phyloP scores from a whole-genome alignment of 2,888 invertebrate genomes.

The Euspilapteryx auroguttella region DNA sequence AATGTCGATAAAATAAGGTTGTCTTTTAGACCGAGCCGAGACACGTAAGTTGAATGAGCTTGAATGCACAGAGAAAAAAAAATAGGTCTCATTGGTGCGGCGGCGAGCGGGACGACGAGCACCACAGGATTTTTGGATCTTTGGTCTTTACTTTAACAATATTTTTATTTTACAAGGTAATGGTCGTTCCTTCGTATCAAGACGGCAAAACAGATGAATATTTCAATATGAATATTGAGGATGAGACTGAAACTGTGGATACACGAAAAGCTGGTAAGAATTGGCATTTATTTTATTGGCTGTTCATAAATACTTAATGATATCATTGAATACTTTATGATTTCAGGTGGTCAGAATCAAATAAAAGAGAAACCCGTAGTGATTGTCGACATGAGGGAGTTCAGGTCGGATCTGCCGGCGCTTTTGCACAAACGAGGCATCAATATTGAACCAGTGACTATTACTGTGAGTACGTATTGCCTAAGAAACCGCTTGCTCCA shows the following conservation, averaged over 20 bases:
- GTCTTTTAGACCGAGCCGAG: too few species aligned
- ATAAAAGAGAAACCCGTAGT: slow-evolving; percentile 56
- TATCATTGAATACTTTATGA: too few species aligned
- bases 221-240: slow-evolving; percentile 38
- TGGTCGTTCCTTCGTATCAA: slow-evolving; percentile 87
- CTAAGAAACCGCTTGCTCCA: too few species aligned
- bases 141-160: too few species aligned
- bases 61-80: too few species aligned
- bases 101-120: too few species aligned
- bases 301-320: too few species aligned
- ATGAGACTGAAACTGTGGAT: slow-evolving; percentile 35
- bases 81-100: too few species aligned
- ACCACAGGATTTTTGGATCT: too few species aligned
- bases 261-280: slow-evolving; percentile 68
- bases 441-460: slow-evolving; percentile 83
- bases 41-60: too few species aligned
- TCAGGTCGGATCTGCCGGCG: slow-evolving; percentile 93
- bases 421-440: slow-evolving; percentile 84
- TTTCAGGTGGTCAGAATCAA: too few species aligned
- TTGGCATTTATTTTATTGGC: slow-evolving; percentile 1
- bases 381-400: slow-evolving; percentile 97
- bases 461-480: slow-evolving; percentile 65
- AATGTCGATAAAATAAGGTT: background rate
- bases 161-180: slow-evolving; percentile 55
- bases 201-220: slow-evolving; percentile 77